Base-by-base conservation (phyloP, 2,113 vertebrate species). In the Perognathus longimembris region DNA sequence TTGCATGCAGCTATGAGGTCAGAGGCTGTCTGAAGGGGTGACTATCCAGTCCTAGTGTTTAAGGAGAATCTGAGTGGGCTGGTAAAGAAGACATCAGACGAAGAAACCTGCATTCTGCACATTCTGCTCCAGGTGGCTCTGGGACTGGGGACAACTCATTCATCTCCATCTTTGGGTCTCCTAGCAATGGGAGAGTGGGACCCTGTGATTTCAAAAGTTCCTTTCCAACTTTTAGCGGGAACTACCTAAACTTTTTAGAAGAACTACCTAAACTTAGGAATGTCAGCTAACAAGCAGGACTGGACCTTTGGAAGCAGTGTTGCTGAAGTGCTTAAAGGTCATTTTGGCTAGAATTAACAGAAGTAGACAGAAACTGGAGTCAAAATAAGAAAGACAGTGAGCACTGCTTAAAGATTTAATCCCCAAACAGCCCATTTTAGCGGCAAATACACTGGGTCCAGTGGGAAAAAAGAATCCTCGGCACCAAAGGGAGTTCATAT, bases 351-450 rank as follows among this genome's bases (percentile, higher is more conserved):
- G 40, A 80, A 89, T 63, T 61, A 67, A 86, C 50, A 91, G 70
- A 93, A 95, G 66, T 5, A 34, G 59, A 63, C 32, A 95, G 77
- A 83, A 83, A 93, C 14, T 57, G 3, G 64, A 42, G 18, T 73
- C 50, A 32, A 64, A 89, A 45, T 76, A 42, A 92, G 76, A 74
- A 50, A 45, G 61, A 92, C 64, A 79, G 10, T 54, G 61, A 95
- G n/a, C 22, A 69, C n/a, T 20, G 73, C 30, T 87, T 71, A 77
- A 74, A 94, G 42, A n/a, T 64, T 96, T 85, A 81, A 90, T 88
- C 70, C 63, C 28, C 89, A 71, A 77, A 81, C 2, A 75, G 36
- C 30, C 59, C 59, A 71, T 45, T 85, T 80, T 32, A 80, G 28
- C 70, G 75, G 34, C 79, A 66, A 85, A 84, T 85, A 21, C 42